Evolutionary conservation across 2,888 invertebrate species (phyloP).

Genomic region (Conistra vaccinii): DNA sequence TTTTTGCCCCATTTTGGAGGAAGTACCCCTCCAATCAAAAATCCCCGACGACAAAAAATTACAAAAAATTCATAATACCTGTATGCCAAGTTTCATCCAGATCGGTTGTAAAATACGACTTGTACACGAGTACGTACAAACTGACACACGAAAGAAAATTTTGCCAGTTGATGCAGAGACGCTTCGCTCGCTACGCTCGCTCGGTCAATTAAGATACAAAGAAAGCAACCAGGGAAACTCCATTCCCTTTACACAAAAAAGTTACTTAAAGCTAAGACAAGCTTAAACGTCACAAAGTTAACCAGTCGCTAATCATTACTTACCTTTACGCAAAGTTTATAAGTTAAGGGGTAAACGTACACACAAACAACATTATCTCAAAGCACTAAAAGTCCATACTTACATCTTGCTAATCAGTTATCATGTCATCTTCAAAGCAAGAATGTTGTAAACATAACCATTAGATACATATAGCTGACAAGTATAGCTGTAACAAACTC

Average conservation of each 20-base stretch:
- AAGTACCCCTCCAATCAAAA: too few relatives aligned
- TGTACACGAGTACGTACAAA: too few relatives aligned
- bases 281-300: not conserved
- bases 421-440: not conserved
- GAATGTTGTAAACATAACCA: not conserved
- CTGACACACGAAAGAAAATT: too few relatives aligned
- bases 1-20: too few relatives aligned
- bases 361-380: not conserved
- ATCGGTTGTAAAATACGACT: too few relatives aligned
- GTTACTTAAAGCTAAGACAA: not conserved
- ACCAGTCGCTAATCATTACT: not conserved
- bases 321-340: not conserved
- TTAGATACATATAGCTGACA: not conserved
- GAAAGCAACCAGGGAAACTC: not conserved
- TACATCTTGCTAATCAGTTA: not conserved
- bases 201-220: not conserved
- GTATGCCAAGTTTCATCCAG: too few relatives aligned
- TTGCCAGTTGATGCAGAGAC: too few relatives aligned
- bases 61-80: too few relatives aligned
- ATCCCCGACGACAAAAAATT: too few relatives aligned
- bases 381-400: not conserved
- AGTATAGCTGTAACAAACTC: not conserved
- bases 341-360: not conserved
- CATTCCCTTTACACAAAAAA: not conserved
- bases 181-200: too few relatives aligned